Conservation (phyloP, 2,797 vertebrate species). For the Danio jaintianensis region DNA sequence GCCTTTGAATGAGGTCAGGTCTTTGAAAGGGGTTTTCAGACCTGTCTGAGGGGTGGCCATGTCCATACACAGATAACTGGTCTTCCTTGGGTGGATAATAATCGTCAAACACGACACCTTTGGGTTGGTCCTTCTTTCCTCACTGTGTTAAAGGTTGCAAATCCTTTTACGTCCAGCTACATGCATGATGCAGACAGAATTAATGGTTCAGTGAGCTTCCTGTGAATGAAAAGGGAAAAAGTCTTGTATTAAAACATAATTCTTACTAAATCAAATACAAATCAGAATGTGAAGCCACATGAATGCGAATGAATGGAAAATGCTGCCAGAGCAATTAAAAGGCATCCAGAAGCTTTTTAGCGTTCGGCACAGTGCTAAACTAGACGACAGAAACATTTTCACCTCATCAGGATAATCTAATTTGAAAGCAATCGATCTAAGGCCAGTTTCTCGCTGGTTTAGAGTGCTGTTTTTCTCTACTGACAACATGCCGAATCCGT, state of each 20-base stretch:
- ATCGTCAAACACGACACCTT: constrained; percentile 51
- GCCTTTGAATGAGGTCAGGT: constrained; percentile 80
- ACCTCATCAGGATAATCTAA: constrained; percentile 65
- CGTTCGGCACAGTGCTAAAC: background rate
- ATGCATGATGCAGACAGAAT: constrained; percentile 75
- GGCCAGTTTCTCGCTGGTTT: constrained; percentile 54
- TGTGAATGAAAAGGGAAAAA: constrained; percentile 60
- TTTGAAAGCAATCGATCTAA: constrained; percentile 66
- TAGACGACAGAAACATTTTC: constrained; percentile 39
- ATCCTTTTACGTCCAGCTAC: constrained; percentile 71
- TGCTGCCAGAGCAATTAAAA: background rate
- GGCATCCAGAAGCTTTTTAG: background rate
- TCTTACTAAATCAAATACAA: background rate
- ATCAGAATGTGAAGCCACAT: constrained; percentile 13
- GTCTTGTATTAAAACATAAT: background rate
- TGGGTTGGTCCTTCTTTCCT: constrained; percentile 48
- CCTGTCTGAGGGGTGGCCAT: constrained; percentile 84
- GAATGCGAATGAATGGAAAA: background rate
- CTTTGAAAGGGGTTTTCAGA: constrained; percentile 82
- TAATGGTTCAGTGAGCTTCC: constrained; percentile 67
- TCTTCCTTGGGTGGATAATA: constrained; percentile 58
- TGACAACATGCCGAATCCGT: constrained; percentile 76
- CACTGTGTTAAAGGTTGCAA: constrained; percentile 67
- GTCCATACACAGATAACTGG: constrained; percentile 59
- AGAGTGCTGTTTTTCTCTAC: constrained; percentile 62